Base-by-base conservation (phyloP, 2,113 vertebrate species). In the Zingel zingel region DNA sequence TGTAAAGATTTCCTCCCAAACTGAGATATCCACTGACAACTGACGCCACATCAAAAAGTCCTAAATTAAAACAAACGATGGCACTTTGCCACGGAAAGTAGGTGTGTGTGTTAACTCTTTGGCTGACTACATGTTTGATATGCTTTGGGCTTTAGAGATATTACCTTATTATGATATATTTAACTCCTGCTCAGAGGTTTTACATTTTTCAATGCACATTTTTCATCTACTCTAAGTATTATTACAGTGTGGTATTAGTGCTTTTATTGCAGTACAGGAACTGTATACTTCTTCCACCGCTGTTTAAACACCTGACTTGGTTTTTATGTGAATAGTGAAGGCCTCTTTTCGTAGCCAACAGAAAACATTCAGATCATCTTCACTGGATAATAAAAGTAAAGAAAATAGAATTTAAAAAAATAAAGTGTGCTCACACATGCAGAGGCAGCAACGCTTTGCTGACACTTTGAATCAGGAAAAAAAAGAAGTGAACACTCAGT, bases 1-100 rank as follows among this genome's bases (percentile, higher is more conserved):
- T 89, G 89, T 88, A 85, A 88, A 91, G 91, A 90, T 90, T 88
- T 89, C 86, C 92, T 89, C 87, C 88, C 82, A 74, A 89, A 89
- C 59, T 11, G 53, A 90, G 85, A 92, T 63, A 80, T 64, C 76
- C 77, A 30, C 89, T 88, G 91, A 93, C 91, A 91, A 91, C 77
- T 87, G 86, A 88, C 23, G 88, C 59, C 1, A 91, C 92, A 90
- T 92, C 91, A 93, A 88, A 88, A 83, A 75, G 77, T n/a, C 13
- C 61, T 18, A 30, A 77, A 88, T 87, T 90, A 90, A 86, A 89
- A 91, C 86, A 90, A 89, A 87, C 59, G 81, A 77, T 83, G 89
- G 88, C 91, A 77, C 43, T 86, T 86, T 89, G 82, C 89, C 90
- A 86, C 1, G 62, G 57, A 50, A 53, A 74, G 88, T 81, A 88